Evolutionary conservation across 2,888 invertebrate species (phyloP), one percentile per base, ranked within the genome.

Genomic region (Dasysyrphus albostriatus): DNA sequence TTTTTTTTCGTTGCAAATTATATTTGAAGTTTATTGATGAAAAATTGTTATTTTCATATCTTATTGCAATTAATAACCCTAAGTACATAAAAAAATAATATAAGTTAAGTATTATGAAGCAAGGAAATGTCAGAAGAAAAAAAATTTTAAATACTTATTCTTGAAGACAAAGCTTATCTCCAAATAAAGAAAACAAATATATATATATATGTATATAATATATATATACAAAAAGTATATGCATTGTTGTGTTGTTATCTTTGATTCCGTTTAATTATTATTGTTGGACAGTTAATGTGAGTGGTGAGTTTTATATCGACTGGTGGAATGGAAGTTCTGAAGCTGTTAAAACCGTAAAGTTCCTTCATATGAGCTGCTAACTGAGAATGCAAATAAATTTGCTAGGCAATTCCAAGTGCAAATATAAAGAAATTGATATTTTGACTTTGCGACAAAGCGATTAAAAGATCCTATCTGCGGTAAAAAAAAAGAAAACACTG

Each of bases 11-110:
- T 87, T 83, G 83, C 83, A 59, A 75, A 81, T 81, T 63, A 72
- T 81, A 81, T 87, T 83, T 44, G 49, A 83, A 83, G 78, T 87
- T 87, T 83, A 83, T 87, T 83, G 59, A 79, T 75, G 67, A 83
- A 39, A 78, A 51, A 78, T 75, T 87, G 87, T 87, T 87, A 79
- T 75, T 79, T 87, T 83, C 34, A 83, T 75, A 72, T 72, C 83
- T 83, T 83, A 83, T 79, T 87, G 78, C 83, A 83, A 83, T 87
- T 83, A 83, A 34, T 83, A 72, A 79, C 70, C 51, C 79, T 83
- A 87, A 83, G 83, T 83, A 83, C 58, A 87, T 79, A n/a, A n/a
- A n/a, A n/a, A n/a, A n/a, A n/a, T n/a, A 65, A 82, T 51, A 63
- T 77, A 82, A 75, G 79, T 79, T 87, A 63, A 77, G 78, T 79